A percentile compares a stretch with the other conserved stretches of the same genome.
Conservation (phyloP, 2,797 vertebrate species). For the Eleutherodactylus coqui region DNA sequence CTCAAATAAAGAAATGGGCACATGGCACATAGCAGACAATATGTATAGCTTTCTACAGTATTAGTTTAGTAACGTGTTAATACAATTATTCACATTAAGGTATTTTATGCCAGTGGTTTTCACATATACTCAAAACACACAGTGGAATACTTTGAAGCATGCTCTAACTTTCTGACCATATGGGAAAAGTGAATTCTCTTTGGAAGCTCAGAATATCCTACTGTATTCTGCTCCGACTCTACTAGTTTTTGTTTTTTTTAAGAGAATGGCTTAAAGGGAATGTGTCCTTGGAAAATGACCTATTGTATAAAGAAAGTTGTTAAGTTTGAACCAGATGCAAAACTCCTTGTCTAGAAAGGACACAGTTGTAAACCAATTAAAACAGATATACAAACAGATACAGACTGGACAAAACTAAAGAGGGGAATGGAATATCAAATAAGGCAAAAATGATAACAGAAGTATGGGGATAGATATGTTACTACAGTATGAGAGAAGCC, state of each 20-base stretch:
- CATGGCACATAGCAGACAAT: not conserved
- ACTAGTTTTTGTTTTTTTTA: not conserved
- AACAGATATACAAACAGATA: too few species aligned
- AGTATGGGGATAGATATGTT: too few species aligned
- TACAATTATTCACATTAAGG: not conserved
- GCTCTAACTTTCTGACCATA: not conserved
- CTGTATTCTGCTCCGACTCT: not conserved
- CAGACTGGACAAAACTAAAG: too few species aligned
- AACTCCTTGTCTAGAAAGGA: too few species aligned
- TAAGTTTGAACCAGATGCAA: too few species aligned
- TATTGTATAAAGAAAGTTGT: too few species aligned
- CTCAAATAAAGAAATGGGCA: not conserved
- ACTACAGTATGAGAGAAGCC: too few species aligned
- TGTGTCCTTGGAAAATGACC: not conserved
- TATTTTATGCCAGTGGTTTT: conserved; percentile 3
- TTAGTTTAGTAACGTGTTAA: conserved; percentile 10
- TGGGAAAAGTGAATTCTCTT: not conserved
- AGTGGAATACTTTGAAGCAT: not conserved
- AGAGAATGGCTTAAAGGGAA: not conserved
- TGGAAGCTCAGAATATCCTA: not conserved
- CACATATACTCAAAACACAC: conserved; percentile 1
- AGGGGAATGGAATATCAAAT: too few species aligned
- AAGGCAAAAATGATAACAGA: too few species aligned
- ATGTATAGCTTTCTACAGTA: not conserved
- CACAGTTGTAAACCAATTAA: too few species aligned